phyloP scores from a whole-genome alignment of 2,888 invertebrate species.

The Halictus quadricinctus region DNA sequence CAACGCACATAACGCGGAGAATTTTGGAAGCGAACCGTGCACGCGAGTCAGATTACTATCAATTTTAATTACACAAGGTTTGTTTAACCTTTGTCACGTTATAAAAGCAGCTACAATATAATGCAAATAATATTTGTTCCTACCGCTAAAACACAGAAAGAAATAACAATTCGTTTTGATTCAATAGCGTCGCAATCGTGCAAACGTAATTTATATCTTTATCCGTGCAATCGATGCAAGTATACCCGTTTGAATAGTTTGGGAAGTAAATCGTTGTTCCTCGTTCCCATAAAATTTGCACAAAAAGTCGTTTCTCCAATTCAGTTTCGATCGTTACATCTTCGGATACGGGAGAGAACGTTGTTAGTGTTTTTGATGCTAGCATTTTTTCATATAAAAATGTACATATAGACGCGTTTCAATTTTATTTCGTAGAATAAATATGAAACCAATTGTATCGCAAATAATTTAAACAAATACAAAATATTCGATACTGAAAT shows the following conservation, averaged over 20 bases:
- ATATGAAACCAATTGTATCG: neutral
- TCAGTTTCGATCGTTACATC: neutral
- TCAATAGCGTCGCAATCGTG: neutral
- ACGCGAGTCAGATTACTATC: neutral
- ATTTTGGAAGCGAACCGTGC: neutral
- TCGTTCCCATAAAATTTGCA: conserved; percentile 17
- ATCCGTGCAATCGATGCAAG: conserved; percentile 11
- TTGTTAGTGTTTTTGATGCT: conserved; percentile 8
- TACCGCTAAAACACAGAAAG: neutral
- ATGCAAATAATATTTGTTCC: neutral
- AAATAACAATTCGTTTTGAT: neutral
- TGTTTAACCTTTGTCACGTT: neutral
- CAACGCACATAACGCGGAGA: neutral
- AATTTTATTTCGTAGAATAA: neutral
- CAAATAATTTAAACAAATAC: neutral
- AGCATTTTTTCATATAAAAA: neutral
- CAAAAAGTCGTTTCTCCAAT: conserved; percentile 16
- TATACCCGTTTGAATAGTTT: conserved; percentile 1
- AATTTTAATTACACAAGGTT: neutral
- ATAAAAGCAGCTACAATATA: neutral
- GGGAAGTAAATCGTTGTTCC: conserved; percentile 3
- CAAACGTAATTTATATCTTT: conserved; percentile 8
- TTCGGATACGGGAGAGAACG: neutral
- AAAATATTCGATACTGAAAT: neutral
- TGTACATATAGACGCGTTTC: no score